Evolutionary conservation across 1,140 invertebrate genomes (phyloP), one percentile per base, ranked within the genome.

Genomic region (Drosophila suzukii): DNA sequence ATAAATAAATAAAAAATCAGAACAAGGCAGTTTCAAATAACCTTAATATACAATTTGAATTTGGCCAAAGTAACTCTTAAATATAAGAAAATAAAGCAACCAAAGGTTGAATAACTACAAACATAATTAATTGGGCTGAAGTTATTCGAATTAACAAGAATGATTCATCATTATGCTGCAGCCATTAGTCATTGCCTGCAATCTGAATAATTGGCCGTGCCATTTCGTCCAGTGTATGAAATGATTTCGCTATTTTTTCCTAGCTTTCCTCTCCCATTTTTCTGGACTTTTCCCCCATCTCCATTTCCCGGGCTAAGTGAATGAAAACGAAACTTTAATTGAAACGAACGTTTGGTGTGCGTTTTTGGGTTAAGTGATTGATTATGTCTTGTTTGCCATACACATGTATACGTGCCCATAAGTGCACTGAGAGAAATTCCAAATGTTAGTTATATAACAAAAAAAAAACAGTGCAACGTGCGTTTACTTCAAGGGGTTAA

Each of bases 251-350:
- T 53, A 57, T 51, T 56, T 41, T 65, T 60, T 46, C n/a, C 2
- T 3, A 27, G 4, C 20, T 20, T 10, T 4, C 5, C 13, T 1
- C 12, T 10, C 15, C 27, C 17, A 15, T 36, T 39, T 24, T 13
- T 27, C 27, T 30, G 6, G 13, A 13, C 20, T 24, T 43, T 27
- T n/a, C 20, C 17, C 17, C 49, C 38, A n/a, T 41, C 6, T 32
- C 8, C 8, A 30, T 43, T 65, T 53, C 7, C 32, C 49, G 8
- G 15, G 46, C 63, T 89, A 82, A 86, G 79, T 86, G 82, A 88
- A 88, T 88, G 84, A 89, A 88, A 88, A 53, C 67, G 84, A 89
- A 89, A 88, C 75, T 89, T 83, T 88, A 88, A 88, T 88, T 88
- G 83, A 88, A 88, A 83, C 51, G 79, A 88, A 80, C 84, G 67